Evolutionary conservation across 1,140 invertebrate genomes (phyloP).

Genomic region (Drosophila ogumai): DNA sequence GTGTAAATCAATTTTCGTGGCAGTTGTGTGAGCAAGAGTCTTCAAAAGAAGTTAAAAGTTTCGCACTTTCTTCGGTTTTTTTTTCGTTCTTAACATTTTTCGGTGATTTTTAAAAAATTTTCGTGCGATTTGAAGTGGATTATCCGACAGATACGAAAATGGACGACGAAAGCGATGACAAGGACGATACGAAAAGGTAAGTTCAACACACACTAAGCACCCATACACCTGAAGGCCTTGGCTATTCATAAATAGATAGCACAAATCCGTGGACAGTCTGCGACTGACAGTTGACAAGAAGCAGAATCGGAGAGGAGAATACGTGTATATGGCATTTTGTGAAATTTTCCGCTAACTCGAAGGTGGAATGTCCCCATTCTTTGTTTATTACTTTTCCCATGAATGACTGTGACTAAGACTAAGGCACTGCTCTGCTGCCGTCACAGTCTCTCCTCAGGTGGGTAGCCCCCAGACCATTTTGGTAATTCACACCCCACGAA

Average conservation of each 20-base stretch:
- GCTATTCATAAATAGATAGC: constrained; percentile 55
- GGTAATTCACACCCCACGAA: constrained; percentile 31
- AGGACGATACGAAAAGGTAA: constrained; percentile 89
- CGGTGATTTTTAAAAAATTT: constrained; percentile 10
- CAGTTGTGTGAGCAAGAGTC: constrained; percentile 26
- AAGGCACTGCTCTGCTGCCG: constrained; percentile 10
- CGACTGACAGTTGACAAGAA: constrained; percentile 62
- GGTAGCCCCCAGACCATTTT: not conserved
- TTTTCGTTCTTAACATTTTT: constrained; percentile 6
- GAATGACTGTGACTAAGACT: constrained; percentile 17
- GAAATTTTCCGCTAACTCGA: constrained; percentile 41
- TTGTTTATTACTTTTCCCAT: constrained; percentile 36
- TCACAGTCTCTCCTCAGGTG: constrained; percentile 18
- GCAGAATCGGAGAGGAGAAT: constrained; percentile 19
- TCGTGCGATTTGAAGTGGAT: constrained; percentile 55
- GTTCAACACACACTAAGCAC: constrained; percentile 18
- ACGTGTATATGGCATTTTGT: constrained; percentile 29
- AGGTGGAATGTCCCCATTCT: constrained; percentile 18
- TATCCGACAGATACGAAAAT: constrained; percentile 83
- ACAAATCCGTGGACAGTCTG: constrained; percentile 35
- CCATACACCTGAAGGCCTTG: constrained; percentile 1
- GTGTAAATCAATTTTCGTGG: constrained; percentile 6
- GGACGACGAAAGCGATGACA: constrained; percentile 89
- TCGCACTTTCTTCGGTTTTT: constrained; percentile 11
- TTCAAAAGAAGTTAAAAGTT: constrained; percentile 30